A percentile compares a stretch with the other conserved stretches of the same genome.
phyloP scores from a whole-genome alignment of 2,888 invertebrate species.

The Physocephala rufipes region DNA sequence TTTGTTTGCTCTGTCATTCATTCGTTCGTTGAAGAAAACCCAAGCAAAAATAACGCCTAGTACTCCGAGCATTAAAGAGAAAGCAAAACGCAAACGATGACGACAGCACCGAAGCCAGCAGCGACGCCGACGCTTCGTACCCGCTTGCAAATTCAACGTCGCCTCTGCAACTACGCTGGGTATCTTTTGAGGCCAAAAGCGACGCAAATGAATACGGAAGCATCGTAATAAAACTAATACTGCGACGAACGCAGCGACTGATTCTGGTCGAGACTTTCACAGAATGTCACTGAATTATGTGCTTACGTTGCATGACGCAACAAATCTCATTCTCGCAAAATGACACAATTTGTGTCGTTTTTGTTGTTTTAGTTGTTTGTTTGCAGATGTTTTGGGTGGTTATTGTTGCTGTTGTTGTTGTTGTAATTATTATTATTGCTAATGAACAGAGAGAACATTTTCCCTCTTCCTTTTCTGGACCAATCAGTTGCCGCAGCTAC shows the following conservation, averaged over 20 bases:
- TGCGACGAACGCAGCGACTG: background rate
- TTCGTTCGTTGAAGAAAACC: slow-evolving; percentile 3
- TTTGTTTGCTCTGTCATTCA: background rate
- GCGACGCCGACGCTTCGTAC: background rate
- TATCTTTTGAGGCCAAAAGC: background rate
- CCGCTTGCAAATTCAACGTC: background rate
- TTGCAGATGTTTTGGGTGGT: background rate
- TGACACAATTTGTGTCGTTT: background rate
- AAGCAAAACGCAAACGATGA: background rate
- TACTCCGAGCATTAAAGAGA: no score
- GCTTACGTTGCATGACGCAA: no score
- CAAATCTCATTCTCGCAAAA: background rate
- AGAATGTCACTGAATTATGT: background rate
- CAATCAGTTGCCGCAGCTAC: background rate
- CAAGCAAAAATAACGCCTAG: background rate
- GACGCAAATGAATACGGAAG: background rate
- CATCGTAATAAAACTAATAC: background rate
- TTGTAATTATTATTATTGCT: background rate
- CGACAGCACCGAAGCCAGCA: background rate
- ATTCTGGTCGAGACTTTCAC: background rate
- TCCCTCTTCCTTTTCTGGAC: no score
- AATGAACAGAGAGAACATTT: no score
- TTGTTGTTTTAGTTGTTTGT: background rate
- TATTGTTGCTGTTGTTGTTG: background rate
- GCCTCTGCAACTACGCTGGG: background rate